A percentile compares a stretch with the other conserved stretches of the same genome.
phyloP scores from a whole-genome alignment of 1,140 invertebrate species.

The Andricus grossulariae region DNA sequence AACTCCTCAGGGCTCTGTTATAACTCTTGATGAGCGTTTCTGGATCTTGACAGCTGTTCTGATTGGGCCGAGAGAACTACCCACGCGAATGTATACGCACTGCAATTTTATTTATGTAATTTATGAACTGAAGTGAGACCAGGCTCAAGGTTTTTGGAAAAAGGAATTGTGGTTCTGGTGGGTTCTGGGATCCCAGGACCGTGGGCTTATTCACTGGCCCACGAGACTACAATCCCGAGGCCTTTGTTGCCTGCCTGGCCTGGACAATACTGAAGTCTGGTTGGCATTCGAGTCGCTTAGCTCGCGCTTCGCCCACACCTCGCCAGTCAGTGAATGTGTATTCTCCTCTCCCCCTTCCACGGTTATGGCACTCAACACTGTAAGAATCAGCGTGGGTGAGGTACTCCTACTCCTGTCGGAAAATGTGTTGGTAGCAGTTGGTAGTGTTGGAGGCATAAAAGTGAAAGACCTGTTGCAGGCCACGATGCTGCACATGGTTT shows the following conservation, averaged over 20 bases:
- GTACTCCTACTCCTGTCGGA: background rate
- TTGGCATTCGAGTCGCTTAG: too few relatives aligned
- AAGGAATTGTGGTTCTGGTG: too few relatives aligned
- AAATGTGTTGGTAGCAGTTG: background rate
- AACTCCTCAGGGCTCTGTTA: conserved; percentile 17
- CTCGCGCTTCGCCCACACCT: too few relatives aligned
- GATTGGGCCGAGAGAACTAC: background rate
- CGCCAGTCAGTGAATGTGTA: too few relatives aligned
- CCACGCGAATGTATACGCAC: background rate
- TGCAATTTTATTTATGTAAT: too few relatives aligned
- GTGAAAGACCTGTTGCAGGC: too few relatives aligned
- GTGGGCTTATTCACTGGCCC: background rate
- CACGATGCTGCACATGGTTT: too few relatives aligned
- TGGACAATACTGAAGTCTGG: too few relatives aligned
- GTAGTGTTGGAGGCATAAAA: background rate
- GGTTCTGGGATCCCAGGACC: too few relatives aligned
- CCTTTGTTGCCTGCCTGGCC: conserved; percentile 34
- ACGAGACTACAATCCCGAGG: conserved; percentile 15
- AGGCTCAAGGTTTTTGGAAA: too few relatives aligned
- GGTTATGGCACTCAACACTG: background rate
- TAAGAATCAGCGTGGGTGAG: background rate
- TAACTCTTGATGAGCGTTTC: conserved; percentile 10
- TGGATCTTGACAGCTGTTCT: conserved; percentile 20
- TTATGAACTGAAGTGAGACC: too few relatives aligned
- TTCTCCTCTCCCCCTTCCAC: background rate